Conservation (phyloP, 2,113 vertebrate genomes). For the Lagopus muta region DNA sequence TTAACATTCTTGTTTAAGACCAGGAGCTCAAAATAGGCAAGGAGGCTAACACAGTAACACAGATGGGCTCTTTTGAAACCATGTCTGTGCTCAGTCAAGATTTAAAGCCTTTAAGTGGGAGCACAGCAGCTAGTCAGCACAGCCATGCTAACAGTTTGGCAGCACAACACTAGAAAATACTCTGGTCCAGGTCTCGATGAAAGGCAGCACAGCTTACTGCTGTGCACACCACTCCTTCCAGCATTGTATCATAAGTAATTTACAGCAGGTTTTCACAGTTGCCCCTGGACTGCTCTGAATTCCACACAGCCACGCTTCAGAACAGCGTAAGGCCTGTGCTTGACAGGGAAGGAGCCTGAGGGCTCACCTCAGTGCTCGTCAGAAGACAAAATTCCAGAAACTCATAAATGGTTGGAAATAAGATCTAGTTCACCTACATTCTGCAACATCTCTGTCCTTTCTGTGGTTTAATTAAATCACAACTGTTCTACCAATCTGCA, state of each 20-base stretch:
- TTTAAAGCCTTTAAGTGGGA: background rate
- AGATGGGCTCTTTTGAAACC: background rate
- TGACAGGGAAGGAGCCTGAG: background rate
- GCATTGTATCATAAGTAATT: no score
- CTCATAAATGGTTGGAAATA: background rate
- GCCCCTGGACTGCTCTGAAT: background rate
- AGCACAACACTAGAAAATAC: background rate
- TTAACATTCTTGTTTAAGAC: background rate
- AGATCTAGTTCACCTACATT: background rate
- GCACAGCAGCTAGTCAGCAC: background rate
- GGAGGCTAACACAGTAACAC: background rate
- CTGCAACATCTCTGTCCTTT: background rate
- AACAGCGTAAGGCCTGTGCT: background rate
- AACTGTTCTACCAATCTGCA: background rate
- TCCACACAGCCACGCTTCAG: rapidly evolving
- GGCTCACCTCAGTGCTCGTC: background rate
- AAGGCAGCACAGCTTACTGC: no score
- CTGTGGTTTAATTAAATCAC: background rate
- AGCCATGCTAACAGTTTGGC: background rate
- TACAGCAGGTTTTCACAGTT: background rate
- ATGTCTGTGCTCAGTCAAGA: background rate
- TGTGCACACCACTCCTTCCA: no score
- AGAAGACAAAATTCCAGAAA: background rate
- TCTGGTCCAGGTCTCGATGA: background rate
- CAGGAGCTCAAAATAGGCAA: background rate